These are phyloP conservation scores for Hirudo medicinalis DNA, from an alignment of 1,140 invertebrate genomes.

Conservation along the genomic window DNA sequence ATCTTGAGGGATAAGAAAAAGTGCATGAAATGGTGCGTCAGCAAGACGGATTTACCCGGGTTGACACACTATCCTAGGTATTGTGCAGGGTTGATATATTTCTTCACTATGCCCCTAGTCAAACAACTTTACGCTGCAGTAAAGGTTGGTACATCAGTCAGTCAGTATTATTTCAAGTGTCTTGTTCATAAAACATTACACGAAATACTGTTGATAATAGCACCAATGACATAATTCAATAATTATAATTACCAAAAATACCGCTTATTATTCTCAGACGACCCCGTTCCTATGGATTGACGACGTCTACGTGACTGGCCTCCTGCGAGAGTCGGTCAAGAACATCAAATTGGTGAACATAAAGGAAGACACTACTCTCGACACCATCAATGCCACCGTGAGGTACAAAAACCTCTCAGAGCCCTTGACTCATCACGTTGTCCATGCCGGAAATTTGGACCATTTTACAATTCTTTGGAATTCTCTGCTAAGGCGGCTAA, in stretches of 20 bases:
- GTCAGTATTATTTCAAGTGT: too few relatives aligned
- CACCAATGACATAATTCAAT: too few relatives aligned
- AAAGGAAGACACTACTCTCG: neutral
- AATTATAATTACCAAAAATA: too few relatives aligned
- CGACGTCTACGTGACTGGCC: conserved; percentile 40
- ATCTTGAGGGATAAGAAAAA: conserved; percentile 11
- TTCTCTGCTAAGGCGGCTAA: neutral
- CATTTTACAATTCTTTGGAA: neutral
- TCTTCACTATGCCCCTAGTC: conserved; percentile 38
- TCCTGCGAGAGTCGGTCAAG: conserved; percentile 29
- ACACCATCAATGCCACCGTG: neutral
- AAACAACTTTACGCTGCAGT: conserved; percentile 30
- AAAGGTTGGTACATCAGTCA: too few relatives aligned
- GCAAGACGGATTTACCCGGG: conserved; percentile 35
- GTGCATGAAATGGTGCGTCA: conserved; percentile 39
- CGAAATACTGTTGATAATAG: too few relatives aligned
- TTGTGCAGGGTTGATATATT: conserved; percentile 40
- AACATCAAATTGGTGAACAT: conserved; percentile 20
- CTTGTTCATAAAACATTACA: too few relatives aligned
- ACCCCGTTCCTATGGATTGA: conserved; percentile 41
- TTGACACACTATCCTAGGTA: conserved; percentile 38
- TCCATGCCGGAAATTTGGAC: neutral
- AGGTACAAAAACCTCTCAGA: neutral
- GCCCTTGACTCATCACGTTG: neutral
- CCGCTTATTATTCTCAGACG: conserved; percentile 26